Conservation (phyloP, 2,888 invertebrate species). For the Magallana nippona region DNA sequence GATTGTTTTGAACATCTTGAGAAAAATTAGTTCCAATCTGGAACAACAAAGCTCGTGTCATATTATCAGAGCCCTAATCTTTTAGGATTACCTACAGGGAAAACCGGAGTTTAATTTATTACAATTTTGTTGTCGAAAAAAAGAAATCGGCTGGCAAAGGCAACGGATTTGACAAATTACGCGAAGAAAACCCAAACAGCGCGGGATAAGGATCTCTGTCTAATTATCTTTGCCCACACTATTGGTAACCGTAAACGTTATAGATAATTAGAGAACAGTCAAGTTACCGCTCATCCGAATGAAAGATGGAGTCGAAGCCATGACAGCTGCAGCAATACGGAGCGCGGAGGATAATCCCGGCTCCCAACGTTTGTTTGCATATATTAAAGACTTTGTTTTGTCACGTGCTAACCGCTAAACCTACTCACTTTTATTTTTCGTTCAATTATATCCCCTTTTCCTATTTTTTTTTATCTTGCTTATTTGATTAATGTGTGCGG, state of each 20-base stretch:
- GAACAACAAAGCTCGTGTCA: conserved; percentile 27
- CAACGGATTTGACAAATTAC: conserved; percentile 24
- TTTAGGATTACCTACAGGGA: neutral
- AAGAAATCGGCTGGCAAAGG: neutral
- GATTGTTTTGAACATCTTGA: neutral
- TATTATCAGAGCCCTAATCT: neutral
- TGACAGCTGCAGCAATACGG: conserved; percentile 23
- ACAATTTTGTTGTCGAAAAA: conserved; percentile 12
- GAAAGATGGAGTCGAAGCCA: conserved; percentile 7
- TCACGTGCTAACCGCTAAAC: conserved; percentile 8
- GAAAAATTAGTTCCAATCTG: neutral
- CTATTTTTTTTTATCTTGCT: no score
- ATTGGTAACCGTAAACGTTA: conserved; percentile 31
- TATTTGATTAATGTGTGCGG: no score
- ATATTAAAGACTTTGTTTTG: conserved; percentile 16
- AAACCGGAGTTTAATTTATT: conserved; percentile 7
- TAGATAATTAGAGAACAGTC: conserved; percentile 31
- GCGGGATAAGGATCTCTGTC: conserved; percentile 9
- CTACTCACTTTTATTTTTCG: neutral
- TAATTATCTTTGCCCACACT: conserved; percentile 35
- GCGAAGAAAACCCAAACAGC: conserved; percentile 22
- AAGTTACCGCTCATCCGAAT: neutral
- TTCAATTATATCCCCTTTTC: no score
- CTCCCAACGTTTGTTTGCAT: neutral
- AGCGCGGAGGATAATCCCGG: neutral